These are phyloP conservation scores for Sphenopsis melanotis DNA, from an alignment of 2,797 vertebrate genomes.

Conservation along the genomic window DNA sequence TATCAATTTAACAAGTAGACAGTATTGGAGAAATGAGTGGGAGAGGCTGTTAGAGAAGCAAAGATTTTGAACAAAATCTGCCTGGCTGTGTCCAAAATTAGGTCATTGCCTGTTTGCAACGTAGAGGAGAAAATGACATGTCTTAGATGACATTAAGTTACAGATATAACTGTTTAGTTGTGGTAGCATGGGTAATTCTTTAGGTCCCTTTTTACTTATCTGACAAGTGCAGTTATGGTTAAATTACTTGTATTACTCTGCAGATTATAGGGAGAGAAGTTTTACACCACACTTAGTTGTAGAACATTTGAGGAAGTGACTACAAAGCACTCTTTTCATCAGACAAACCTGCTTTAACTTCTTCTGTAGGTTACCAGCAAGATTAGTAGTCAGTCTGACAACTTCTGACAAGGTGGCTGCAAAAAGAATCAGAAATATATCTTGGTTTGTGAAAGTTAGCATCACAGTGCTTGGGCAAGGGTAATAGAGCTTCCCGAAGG, in stretches of 20 bases:
- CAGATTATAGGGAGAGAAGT: neutral
- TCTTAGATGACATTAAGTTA: neutral
- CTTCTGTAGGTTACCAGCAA: neutral
- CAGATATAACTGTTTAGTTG: neutral
- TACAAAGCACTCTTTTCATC: neutral
- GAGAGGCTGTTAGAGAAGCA: neutral
- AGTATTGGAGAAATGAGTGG: neutral
- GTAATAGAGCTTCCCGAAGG: neutral
- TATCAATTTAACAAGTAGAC: neutral
- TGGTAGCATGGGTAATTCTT: neutral
- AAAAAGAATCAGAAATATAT: neutral
- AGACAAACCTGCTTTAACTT: neutral
- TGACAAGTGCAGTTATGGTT: neutral
- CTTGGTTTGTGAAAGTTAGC: neutral
- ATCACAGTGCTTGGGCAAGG: neutral
- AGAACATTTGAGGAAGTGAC: neutral
- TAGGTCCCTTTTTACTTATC: neutral
- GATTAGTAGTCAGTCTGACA: neutral
- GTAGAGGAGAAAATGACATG: neutral
- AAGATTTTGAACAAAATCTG: neutral
- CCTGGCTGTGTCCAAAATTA: neutral
- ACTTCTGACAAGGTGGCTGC: neutral
- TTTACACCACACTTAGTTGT: neutral
- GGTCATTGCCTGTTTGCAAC: neutral
- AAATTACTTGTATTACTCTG: neutral